phyloP scores from a whole-genome alignment of 2,113 vertebrate species.

The Dicaeum eximium region DNA sequence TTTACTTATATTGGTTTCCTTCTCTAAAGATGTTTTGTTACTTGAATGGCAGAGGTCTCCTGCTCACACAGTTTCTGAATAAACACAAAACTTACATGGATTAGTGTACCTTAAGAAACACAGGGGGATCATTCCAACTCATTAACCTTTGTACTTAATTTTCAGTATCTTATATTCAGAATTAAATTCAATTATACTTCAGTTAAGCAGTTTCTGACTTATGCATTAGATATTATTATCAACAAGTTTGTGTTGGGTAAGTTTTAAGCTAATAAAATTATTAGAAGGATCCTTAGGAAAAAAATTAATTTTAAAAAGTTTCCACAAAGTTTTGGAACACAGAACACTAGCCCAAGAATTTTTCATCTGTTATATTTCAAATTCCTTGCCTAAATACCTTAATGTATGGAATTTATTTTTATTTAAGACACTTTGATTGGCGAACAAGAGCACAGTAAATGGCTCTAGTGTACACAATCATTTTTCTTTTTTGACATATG shows the following conservation, averaged over 20 bases:
- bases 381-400: background rate
- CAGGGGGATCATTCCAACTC: background rate
- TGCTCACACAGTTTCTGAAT: background rate
- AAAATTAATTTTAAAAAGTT: background rate
- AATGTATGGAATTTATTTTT: background rate
- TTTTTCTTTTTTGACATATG: constrained; percentile 19
- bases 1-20: background rate
- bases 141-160: background rate
- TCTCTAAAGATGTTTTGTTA: background rate
- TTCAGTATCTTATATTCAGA: background rate
- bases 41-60: background rate
- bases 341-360: background rate
- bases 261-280: background rate
- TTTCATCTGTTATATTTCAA: background rate
- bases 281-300: background rate
- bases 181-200: background rate
- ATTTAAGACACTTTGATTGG: background rate
- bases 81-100: background rate
- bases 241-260: background rate
- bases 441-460: background rate
- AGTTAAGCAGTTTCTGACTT: background rate
- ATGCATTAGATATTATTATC: background rate
- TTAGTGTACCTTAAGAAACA: background rate
- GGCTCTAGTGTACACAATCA: background rate
- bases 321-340: background rate